Evolutionary conservation across 2,888 invertebrate genomes (phyloP).

Genomic region (Argyra leucocephala): DNA sequence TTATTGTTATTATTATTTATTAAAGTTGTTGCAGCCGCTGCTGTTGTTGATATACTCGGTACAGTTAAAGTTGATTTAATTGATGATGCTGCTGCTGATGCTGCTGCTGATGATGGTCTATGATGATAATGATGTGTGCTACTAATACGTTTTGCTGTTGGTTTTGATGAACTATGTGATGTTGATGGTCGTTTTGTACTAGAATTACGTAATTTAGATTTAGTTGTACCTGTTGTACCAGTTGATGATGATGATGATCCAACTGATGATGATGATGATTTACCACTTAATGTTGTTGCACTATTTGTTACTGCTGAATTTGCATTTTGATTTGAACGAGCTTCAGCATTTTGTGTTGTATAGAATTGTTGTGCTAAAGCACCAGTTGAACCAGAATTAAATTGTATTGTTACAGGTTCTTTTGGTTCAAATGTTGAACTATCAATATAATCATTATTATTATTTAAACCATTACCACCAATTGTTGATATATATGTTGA

Average conservation of each 20-base stretch:
- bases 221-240: not conserved
- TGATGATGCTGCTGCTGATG: not conserved
- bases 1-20: not conserved
- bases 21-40: not conserved
- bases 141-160: constrained; percentile 13
- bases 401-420: constrained; percentile 23
- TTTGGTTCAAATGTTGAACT: constrained; percentile 24
- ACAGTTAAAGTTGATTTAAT: not conserved
- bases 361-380: constrained; percentile 21
- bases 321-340: constrained; percentile 22
- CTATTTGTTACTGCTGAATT: constrained; percentile 17
- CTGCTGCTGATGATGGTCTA: not conserved
- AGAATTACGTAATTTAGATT: constrained; percentile 5
- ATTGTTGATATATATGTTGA: not conserved
- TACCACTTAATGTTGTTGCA: constrained; percentile 22
- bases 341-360: constrained; percentile 21
- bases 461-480: not conserved
- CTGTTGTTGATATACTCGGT: not conserved
- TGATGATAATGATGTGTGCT: not conserved
- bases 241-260: constrained; percentile 25
- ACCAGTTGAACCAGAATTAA: constrained; percentile 15
- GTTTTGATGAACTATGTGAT: constrained; percentile 31
- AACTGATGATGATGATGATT: constrained; percentile 30
- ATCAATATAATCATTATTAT: constrained; percentile 27
- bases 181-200: constrained; percentile 22